These are phyloP conservation scores for Characodon lateralis DNA, from an alignment of 2,797 vertebrate genomes.

Conservation along the genomic window DNA sequence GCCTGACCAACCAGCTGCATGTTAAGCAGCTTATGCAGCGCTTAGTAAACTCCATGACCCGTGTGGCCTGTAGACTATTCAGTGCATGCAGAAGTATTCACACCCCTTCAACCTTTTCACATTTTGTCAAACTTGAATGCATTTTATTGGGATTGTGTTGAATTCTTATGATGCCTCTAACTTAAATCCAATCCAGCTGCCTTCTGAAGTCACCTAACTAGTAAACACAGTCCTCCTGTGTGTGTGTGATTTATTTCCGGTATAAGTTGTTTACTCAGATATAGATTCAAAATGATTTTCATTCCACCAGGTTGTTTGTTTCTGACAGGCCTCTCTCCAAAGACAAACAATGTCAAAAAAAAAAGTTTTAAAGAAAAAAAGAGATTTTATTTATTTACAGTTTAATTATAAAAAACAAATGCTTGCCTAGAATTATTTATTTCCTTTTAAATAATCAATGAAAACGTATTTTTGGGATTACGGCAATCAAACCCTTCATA, in stretches of 20 bases:
- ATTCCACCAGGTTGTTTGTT: not conserved
- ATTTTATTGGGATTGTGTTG: not conserved
- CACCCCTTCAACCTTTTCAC: not conserved
- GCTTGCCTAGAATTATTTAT: no score
- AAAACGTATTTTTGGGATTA: not conserved
- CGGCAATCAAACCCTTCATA: not conserved
- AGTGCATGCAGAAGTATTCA: not conserved
- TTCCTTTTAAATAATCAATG: not conserved
- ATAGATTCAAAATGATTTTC: not conserved
- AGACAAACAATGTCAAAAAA: not conserved
- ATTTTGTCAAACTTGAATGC: not conserved
- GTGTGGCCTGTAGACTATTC: not conserved
- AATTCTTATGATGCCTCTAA: not conserved
- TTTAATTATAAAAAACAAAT: no score
- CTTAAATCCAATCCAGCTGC: not conserved
- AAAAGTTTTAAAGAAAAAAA: no score
- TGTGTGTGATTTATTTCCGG: no score
- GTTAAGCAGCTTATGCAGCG: conserved; percentile 7
- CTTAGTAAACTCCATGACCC: conserved; percentile 7
- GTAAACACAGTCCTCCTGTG: not conserved
- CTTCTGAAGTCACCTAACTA: not conserved
- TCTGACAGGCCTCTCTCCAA: not conserved
- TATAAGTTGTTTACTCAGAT: not conserved
- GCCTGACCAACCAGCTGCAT: conserved; percentile 13
- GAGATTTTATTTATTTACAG: not conserved